phyloP scores from a whole-genome alignment of 2,888 invertebrate species.

The Octodonta nipae region DNA sequence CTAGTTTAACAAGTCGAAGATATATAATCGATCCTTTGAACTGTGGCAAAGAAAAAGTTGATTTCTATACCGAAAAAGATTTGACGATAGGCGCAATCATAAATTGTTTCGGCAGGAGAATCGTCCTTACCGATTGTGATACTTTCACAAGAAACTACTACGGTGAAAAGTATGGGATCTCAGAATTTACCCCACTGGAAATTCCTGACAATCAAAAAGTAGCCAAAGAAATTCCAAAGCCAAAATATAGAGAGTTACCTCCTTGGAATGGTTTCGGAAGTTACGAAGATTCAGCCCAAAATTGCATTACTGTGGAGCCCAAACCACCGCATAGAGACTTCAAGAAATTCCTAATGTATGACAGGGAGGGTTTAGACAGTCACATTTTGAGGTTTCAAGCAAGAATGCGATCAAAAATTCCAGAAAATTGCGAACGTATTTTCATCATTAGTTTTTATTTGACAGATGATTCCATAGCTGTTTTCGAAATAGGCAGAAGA shows the following conservation, averaged over 20 bases:
- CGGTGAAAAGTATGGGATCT: conserved; percentile 38
- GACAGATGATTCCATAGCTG: conserved; percentile 70
- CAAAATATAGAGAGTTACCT: conserved; percentile 46
- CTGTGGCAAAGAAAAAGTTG: conserved; percentile 36
- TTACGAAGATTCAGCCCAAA: conserved; percentile 79
- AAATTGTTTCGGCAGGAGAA: conserved; percentile 68
- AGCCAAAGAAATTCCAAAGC: conserved; percentile 20
- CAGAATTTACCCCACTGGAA: conserved; percentile 50
- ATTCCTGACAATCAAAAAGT: conserved; percentile 35
- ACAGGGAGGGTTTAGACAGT: conserved; percentile 64
- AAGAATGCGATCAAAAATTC: conserved; percentile 57
- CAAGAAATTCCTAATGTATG: conserved; percentile 66
- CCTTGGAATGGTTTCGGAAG: conserved; percentile 87
- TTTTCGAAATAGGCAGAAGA: conserved; percentile 58
- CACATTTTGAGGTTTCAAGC: conserved; percentile 68
- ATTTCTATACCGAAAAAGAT: conserved; percentile 57
- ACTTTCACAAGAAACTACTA: conserved; percentile 76
- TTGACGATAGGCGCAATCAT: conserved; percentile 63
- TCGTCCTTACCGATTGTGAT: conserved; percentile 74
- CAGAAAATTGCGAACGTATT: conserved; percentile 48
- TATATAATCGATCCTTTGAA: conserved; percentile 46
- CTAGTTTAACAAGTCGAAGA: conserved; percentile 39
- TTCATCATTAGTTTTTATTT: conserved; percentile 74
- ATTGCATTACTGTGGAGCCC: conserved; percentile 68
- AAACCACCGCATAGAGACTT: conserved; percentile 66